phyloP scores from a whole-genome alignment of 1,140 invertebrate species.

The Diorhabda sublineata region DNA sequence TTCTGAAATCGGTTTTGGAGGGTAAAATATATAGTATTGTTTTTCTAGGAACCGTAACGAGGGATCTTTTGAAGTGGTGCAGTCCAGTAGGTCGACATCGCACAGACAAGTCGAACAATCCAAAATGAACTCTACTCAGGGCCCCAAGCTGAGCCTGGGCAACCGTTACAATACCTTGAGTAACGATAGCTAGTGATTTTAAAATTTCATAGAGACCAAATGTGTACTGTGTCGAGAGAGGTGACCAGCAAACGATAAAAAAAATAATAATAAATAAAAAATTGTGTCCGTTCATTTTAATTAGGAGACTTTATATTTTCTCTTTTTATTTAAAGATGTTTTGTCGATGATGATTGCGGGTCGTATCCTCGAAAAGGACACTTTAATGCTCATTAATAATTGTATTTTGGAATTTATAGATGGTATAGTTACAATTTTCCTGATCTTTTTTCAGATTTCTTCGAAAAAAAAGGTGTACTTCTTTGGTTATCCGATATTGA shows the following conservation, averaged over 20 bases:
- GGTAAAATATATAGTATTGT: neutral
- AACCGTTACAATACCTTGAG: slow-evolving; percentile 50
- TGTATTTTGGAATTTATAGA: slow-evolving; percentile 43
- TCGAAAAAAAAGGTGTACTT: neutral
- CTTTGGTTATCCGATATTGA: neutral
- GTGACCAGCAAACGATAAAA: slow-evolving; percentile 13
- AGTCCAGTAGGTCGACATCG: slow-evolving; percentile 45
- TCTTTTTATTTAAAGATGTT: neutral
- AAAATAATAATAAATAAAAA: neutral
- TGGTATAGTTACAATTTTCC: slow-evolving; percentile 33
- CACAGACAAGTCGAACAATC: slow-evolving; percentile 41
- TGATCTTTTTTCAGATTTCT: neutral
- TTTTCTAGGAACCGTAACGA: slow-evolving; percentile 53
- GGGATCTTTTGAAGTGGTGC: slow-evolving; percentile 57
- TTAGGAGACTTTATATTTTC: neutral
- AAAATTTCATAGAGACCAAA: slow-evolving; percentile 9
- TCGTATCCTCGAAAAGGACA: slow-evolving; percentile 2
- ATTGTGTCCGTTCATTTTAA: neutral
- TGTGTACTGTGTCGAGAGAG: slow-evolving; percentile 13
- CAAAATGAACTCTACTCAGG: slow-evolving; percentile 33
- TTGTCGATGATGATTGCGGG: neutral
- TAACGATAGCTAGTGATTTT: slow-evolving; percentile 46
- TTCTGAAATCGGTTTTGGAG: no score
- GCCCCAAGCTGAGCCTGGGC: slow-evolving; percentile 54
- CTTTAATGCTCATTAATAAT: slow-evolving; percentile 29